phyloP scores from a whole-genome alignment of 2,797 vertebrate genomes.

The Ataeniobius toweri region DNA sequence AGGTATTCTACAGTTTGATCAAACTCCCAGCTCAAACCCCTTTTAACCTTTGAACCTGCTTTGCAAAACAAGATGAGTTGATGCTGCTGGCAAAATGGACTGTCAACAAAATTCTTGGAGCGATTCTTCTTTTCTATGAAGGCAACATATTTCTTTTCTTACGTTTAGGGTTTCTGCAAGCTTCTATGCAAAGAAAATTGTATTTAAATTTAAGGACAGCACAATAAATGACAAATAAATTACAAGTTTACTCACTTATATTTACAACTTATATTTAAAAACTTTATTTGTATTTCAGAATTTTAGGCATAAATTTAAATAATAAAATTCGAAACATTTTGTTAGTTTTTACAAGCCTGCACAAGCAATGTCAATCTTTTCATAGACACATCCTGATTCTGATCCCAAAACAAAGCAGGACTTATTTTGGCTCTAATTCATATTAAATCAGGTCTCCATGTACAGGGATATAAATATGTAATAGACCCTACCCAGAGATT shows the following conservation, averaged over 20 bases:
- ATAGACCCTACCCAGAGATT: conserved; percentile 60
- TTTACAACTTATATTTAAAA: too few species aligned
- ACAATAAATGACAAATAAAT: background rate
- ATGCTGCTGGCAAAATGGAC: conserved; percentile 64
- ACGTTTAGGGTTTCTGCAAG: conserved; percentile 6
- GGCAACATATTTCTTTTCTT: conserved; percentile 25
- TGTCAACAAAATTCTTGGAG: conserved; percentile 71
- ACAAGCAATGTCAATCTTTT: conserved; percentile 50
- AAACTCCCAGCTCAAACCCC: conserved; percentile 46
- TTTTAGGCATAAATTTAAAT: background rate
- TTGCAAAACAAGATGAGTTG: conserved; percentile 62
- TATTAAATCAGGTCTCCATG: conserved; percentile 60
- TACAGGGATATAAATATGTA: conserved; percentile 64
- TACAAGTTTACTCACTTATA: background rate
- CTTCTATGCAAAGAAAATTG: background rate
- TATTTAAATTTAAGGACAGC: background rate
- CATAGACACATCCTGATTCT: conserved; percentile 20
- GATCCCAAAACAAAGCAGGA: conserved; percentile 47
- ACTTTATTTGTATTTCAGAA: background rate
- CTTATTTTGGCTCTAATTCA: conserved; percentile 67
- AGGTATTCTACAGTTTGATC: conserved; percentile 58
- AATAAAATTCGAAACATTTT: conserved; percentile 11
- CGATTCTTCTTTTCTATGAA: conserved; percentile 62
- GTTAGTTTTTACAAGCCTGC: conserved; percentile 16
- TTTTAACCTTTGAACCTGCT: conserved; percentile 60